These are phyloP conservation scores for Nemotelus nigrinus DNA, from an alignment of 2,888 invertebrate genomes.

Conservation along the genomic window DNA sequence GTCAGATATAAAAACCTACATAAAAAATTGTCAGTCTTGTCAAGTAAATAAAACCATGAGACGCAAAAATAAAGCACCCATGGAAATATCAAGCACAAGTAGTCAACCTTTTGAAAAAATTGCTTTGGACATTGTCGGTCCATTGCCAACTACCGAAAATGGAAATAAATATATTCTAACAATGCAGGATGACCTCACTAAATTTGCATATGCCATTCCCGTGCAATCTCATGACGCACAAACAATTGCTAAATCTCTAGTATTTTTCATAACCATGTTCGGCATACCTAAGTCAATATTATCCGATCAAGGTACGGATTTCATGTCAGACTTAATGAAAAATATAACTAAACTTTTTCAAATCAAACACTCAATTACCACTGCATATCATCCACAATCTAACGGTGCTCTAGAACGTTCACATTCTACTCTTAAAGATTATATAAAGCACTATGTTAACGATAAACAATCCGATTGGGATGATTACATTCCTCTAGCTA, in stretches of 20 bases:
- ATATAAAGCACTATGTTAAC: neutral
- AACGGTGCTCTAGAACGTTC: conserved; percentile 31
- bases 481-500: conserved; percentile 46
- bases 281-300: conserved; percentile 50
- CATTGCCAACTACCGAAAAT: conserved; percentile 53
- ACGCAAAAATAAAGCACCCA: conserved; percentile 53
- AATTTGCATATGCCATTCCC: conserved; percentile 56
- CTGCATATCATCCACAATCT: conserved; percentile 25
- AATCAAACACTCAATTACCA: conserved; percentile 47
- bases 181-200: conserved; percentile 57
- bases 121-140: conserved; percentile 56
- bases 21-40: neutral
- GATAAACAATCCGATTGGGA: neutral
- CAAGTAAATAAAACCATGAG: conserved; percentile 53
- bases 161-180: conserved; percentile 57
- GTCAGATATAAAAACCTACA: neutral
- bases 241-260: conserved; percentile 53
- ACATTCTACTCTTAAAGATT: conserved; percentile 7
- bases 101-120: conserved; percentile 56
- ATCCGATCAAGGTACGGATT: conserved; percentile 20
- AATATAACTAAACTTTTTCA: conserved; percentile 57
- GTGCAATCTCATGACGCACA: conserved; percentile 56
- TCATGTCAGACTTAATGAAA: conserved; percentile 53
- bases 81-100: conserved; percentile 57
- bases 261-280: neutral